Evolutionary conservation across 2,888 invertebrate species (phyloP), one percentile per base, ranked within the genome.

Genomic region (Osmoderma eremita): DNA sequence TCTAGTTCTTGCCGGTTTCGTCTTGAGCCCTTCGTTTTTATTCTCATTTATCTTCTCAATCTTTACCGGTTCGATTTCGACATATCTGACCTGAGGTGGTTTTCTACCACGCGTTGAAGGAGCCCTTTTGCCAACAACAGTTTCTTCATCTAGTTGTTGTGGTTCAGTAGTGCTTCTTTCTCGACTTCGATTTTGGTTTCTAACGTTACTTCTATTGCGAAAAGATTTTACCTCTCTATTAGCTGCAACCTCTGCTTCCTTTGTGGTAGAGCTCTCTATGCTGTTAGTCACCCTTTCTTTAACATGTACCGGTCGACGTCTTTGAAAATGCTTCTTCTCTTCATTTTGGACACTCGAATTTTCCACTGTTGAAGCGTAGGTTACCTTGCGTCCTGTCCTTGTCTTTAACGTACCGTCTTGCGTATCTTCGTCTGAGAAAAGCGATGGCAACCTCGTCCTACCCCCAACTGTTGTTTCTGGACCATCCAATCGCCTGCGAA

Each of bases 351-450:
- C 30, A 15, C 24, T 58, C 17, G 49, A 41, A 15, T 56, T 49
- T 50, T 49, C 50, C 24, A n/a, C 50, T 3, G 50, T 63, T 4
- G 36, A 18, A 24, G 50, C 42, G 39, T 38, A 62, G 8, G n/a
- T 66, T 1, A 75, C 75, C 68, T 73, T 76, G 61, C 78, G 68
- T 13, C 76, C 78, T n/a, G 77, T 75, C 71, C 80, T 73, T 3
- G 79, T 73, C 64, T 78, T 72, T 6, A 67, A 65, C n/a, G 75
- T 72, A 42, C 68, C 63, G 41, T 77, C 76, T 24, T 73, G 74
- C 3, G 70, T 67, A 67, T 70, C 70, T 64, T 76, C 75, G 10
- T 70, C 66, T 20, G 74, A 72, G 42, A 78, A 72, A 4, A 75
- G 71, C 2, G 75, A 73, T 0, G 76, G 74, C 13, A 71, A 73